A percentile compares a stretch with the other conserved stretches of the same genome.
Evolutionary conservation across 2,113 vertebrate genomes (phyloP).

Genomic region (Formicarius rufipectus): DNA sequence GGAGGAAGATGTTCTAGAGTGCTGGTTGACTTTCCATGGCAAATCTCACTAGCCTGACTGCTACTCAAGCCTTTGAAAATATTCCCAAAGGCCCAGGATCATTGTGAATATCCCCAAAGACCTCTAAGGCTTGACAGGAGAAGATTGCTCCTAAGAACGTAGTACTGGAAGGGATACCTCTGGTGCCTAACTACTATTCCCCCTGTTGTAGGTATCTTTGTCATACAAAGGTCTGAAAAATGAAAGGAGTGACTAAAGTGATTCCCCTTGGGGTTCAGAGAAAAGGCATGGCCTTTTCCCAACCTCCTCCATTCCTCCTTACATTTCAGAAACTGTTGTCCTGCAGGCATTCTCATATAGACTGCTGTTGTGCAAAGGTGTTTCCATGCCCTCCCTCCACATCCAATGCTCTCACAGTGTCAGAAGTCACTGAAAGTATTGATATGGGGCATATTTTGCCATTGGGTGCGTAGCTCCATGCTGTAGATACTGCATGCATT

Average conservation of each 20-base stretch:
- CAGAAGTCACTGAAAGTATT: neutral
- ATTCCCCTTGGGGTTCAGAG: neutral
- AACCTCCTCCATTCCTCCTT: neutral
- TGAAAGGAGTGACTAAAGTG: neutral
- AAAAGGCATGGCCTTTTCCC: neutral
- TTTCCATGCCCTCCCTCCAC: neutral
- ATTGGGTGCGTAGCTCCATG: accelerated
- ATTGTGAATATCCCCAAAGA: neutral
- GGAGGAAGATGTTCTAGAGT: neutral
- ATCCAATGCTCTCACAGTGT: neutral
- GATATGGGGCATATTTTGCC: neutral
- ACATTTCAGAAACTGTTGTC: neutral
- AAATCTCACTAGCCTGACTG: neutral
- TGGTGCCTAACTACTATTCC: neutral
- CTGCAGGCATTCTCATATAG: neutral
- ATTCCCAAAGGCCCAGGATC: neutral
- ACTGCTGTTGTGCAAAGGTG: neutral
- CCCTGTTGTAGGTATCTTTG: neutral
- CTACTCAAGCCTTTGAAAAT: neutral
- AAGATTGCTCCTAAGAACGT: neutral
- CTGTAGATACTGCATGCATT: neutral
- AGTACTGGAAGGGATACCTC: neutral
- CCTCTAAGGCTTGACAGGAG: neutral
- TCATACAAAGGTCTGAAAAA: neutral
- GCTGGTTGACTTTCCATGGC: neutral